Conservation (phyloP, 2,888 invertebrate species). For the Steinernema carpocapsae region DNA sequence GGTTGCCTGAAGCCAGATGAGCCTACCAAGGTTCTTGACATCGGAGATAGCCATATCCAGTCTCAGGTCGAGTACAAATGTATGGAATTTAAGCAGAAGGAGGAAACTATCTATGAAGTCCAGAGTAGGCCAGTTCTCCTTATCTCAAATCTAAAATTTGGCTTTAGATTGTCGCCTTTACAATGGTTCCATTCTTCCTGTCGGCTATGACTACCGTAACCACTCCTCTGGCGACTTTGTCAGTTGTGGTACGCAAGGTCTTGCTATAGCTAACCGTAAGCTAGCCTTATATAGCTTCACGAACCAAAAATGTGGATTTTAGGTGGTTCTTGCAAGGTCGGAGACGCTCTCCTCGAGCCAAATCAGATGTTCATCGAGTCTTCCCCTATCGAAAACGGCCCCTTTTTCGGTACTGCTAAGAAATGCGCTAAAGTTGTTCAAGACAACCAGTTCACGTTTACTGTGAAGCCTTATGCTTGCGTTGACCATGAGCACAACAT, state of each 20-base stretch:
- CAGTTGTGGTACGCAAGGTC: neutral
- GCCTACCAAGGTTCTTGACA: neutral
- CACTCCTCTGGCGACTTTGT: neutral
- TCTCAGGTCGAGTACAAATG: conserved; percentile 21
- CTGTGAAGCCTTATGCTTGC: conserved; percentile 1
- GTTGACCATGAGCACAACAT: neutral
- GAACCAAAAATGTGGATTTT: neutral
- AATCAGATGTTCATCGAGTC: conserved; percentile 6
- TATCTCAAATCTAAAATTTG: no score
- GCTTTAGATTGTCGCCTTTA: conserved; percentile 11
- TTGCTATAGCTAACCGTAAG: neutral
- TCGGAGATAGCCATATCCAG: conserved; percentile 7
- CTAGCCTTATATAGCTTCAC: neutral
- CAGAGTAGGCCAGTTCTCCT: neutral
- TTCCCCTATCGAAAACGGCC: neutral
- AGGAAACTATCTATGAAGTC: neutral
- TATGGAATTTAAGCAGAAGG: neutral
- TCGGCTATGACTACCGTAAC: conserved; percentile 27
- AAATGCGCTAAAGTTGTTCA: neutral
- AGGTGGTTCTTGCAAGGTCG: neutral
- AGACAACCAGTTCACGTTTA: conserved; percentile 14
- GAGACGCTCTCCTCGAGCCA: neutral
- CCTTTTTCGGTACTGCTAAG: conserved; percentile 6
- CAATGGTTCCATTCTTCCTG: neutral
- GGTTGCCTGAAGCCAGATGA: conserved; percentile 17